Evolutionary conservation across 2,888 invertebrate species (phyloP), one percentile per base, ranked within the genome.

Genomic region (Andrena trimmerana): DNA sequence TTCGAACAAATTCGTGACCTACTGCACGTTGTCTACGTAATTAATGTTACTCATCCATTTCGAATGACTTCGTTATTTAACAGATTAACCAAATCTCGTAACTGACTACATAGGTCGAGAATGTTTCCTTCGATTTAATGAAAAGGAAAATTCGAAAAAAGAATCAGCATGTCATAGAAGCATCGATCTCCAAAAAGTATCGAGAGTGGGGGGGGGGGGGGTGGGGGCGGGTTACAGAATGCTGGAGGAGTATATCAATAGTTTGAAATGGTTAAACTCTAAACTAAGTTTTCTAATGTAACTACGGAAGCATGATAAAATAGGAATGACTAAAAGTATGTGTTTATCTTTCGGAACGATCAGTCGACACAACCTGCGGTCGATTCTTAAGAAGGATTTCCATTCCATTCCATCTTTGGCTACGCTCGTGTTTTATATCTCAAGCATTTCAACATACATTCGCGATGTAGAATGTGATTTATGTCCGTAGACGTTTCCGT

Each of bases 131-230:
- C 33, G 33, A 27, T 54, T 6, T n/a, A 31, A 10, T 16, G 31
- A 6, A 67, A 29, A 67, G 5, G 50, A 77, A 42, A 20, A 54
- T 31, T 33, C 20, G 29, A 36, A 1, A 36, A 3, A 57, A n/a
- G 8, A 52, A 62, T 54, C 75, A 87, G 89, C 89, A 83, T 89
- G 82, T 84, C 77, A 84, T 84, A 80, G 75, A 85, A 90, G 89
- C 88, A 69, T 73, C 79, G 78, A 59, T 67, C 20, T 42, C 59
- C 62, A 80, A 74, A 74, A 7, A 57, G 20, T n/a, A 57, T 10
- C 13, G 48, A 42, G 77, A 73, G n/a, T 1, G 50, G 63, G 54
- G 57, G 29, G 6, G 54, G 54, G 62, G 29, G 6, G 0, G 50
- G 20, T 20, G 20, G 63, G 54, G 57, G 29, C 2, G 54, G 67